Base-by-base conservation (phyloP, 2,888 invertebrate species). In the Eudemis profundana region DNA sequence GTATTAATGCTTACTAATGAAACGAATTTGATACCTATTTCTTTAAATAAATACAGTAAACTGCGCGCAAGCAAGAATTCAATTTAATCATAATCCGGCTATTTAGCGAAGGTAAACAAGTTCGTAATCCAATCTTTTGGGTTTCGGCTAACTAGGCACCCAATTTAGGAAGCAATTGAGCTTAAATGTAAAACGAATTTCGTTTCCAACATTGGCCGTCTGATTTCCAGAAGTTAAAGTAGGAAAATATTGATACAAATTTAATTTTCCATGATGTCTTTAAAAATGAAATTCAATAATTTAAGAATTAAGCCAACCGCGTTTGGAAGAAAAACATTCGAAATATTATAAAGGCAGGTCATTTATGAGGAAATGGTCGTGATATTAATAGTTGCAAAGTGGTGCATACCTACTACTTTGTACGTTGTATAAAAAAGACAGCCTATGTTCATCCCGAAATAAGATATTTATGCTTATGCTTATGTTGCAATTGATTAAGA, bases 121-220 rank as follows among this genome's bases (percentile, higher is more conserved):
- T 42, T 27, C 19, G 8, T 42, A 54, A 42, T 42, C 17, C 5
- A 54, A 54, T 27, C 1, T 21, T 19, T 42, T 15, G 27, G 42
- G 27, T 27, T 33, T 17, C 42, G 12, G 8, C 54, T 54, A 12
- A 54, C 15, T 40, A n/a, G n/a, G n/a, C n/a, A 15, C 42, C 17
- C 42, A 23, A 54, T 42, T 54, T 27, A 27, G 38, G 15, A 23
- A 54, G 40, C 40, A 42, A 53, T 54, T 54, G 23, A 40, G 27
- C 15, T 40, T 40, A 21, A 36, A 19, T 19, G 19, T 27, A 42
- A 42, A 54, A 40, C 15, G 17, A 54, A 54, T 54, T 54, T 33
- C 14, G 15, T 40, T 27, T 23, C 38, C 21, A 51, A 7, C n/a
- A n/a, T 47, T 27, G 23, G 10, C 10, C n/a, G n/a, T n/a, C n/a